phyloP scores from a whole-genome alignment of 2,888 invertebrate species.

The Papilio elwesi region DNA sequence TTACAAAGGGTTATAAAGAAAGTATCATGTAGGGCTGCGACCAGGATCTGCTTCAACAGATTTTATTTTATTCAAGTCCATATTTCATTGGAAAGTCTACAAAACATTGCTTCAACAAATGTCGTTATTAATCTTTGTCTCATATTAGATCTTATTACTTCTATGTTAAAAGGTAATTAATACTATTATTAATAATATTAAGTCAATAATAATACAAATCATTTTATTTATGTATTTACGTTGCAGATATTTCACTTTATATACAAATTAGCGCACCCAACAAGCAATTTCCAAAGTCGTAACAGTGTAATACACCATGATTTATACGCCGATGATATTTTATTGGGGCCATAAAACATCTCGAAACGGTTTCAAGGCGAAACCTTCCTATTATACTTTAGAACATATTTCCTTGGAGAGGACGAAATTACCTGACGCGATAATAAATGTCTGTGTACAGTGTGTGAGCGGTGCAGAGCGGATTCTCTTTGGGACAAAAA shows the following conservation, averaged over 20 bases:
- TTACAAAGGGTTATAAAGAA: too few species aligned
- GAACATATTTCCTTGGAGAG: constrained; percentile 59
- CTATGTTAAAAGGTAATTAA: too few species aligned
- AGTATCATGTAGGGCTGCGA: too few species aligned
- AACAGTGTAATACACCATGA: constrained; percentile 64
- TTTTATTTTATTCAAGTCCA: too few species aligned
- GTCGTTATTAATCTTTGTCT: too few species aligned
- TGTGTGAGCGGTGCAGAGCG: background rate
- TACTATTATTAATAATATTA: too few species aligned
- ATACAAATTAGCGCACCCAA: constrained; percentile 58
- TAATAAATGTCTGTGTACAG: constrained; percentile 37
- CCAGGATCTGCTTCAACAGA: too few species aligned
- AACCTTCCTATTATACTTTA: constrained; percentile 62
- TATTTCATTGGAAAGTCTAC: too few species aligned
- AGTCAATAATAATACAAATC: background rate
- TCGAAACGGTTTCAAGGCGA: constrained; percentile 57
- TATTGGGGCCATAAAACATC: constrained; percentile 73
- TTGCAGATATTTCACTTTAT: constrained; percentile 48
- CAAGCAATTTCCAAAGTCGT: constrained; percentile 60
- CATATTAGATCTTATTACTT: too few species aligned
- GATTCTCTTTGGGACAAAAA: background rate
- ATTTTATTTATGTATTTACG: constrained; percentile 16
- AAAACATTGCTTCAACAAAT: too few species aligned
- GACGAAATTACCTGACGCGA: constrained; percentile 58
- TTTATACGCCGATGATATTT: constrained; percentile 73